Evolutionary conservation across 1,140 invertebrate genomes (phyloP), one percentile per base, ranked within the genome.

Genomic region (Acyrthosiphon pisum): DNA sequence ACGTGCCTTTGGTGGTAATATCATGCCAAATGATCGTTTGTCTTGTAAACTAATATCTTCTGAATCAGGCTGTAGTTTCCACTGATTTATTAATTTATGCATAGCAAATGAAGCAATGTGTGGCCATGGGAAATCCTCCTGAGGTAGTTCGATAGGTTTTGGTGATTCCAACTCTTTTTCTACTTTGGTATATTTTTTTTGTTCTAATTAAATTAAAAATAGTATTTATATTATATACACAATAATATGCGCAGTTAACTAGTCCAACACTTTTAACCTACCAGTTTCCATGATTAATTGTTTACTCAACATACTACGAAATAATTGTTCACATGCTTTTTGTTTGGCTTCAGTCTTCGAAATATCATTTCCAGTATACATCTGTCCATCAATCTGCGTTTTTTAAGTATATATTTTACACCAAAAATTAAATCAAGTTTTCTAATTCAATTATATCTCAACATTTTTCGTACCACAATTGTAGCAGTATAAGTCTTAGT

Each of bases 61-160:
- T 53, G 48, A 18, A 11, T 11, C 9, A 56, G 81, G 35, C 1
- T 53, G 91, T 53, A 93, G 20, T 20, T 93, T 48, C 91, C 91
- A 93, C 8, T 93, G 91, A 44, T 23, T 23, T 30, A 93, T 86
- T n/a, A 93, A 93, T 30, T 93, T 93, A 53, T 93, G 81, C 91
- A 93, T 93, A 41, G 81, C 91, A 14, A 93, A 56, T 56, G 91
- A 93, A 53, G 81, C 91, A 86, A 93, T 86, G 86, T 84, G 91
- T 84, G 76, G 81, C 91, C 91, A 93, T 41, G 91, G 91, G 6
- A 93, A 93, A 56, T 93, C 91, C 41, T 93, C 91, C 20, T 50
- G 35, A 9, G 76, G 91, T 22, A n/a, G 81, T 26, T 81, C 81
- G 56, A 86, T 81, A 37, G 81, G n/a, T 86, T 84, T 93, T n/a